A percentile compares a stretch with the other conserved stretches of the same genome.
Evolutionary conservation across 2,797 vertebrate genomes (phyloP).

Genomic region (Gorsachius magnificus): DNA sequence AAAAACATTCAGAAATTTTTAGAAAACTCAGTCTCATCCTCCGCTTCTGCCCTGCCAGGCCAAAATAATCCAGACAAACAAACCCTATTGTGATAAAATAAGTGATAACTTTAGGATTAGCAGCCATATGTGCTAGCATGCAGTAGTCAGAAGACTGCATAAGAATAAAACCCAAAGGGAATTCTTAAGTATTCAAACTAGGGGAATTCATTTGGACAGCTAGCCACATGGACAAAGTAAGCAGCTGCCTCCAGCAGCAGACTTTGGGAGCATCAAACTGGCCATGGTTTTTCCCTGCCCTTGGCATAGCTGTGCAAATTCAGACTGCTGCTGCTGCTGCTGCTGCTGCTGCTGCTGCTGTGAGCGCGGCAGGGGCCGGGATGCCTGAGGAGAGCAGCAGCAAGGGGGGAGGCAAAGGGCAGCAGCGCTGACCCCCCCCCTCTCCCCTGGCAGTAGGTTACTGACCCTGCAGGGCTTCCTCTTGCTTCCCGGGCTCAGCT

Average conservation of each 20-base stretch:
- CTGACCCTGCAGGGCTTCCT: neutral
- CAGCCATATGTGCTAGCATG: neutral
- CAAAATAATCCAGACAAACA: neutral
- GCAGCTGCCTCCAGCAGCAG: neutral
- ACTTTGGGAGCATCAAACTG: neutral
- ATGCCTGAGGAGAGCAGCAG: neutral
- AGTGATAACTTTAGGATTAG: neutral
- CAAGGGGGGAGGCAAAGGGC: neutral
- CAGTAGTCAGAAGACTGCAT: neutral
- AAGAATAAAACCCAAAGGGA: neutral
- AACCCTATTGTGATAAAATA: neutral
- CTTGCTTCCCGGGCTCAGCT: neutral
- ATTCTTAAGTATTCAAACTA: neutral
- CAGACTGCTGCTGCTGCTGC: neutral
- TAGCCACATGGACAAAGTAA: neutral
- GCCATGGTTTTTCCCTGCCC: neutral
- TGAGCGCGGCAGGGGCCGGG: rapidly evolving
- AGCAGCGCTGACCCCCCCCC: neutral
- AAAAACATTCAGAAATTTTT: neutral
- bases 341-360: neutral
- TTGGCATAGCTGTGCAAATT: neutral
- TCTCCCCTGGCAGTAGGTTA: neutral
- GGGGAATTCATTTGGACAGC: neutral
- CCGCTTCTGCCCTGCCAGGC: neutral
- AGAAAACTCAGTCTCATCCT: neutral